These are phyloP conservation scores for Phymanthus crucifer DNA, from an alignment of 92 coral and sea anemone genomes.

Conservation along the genomic window DNA sequence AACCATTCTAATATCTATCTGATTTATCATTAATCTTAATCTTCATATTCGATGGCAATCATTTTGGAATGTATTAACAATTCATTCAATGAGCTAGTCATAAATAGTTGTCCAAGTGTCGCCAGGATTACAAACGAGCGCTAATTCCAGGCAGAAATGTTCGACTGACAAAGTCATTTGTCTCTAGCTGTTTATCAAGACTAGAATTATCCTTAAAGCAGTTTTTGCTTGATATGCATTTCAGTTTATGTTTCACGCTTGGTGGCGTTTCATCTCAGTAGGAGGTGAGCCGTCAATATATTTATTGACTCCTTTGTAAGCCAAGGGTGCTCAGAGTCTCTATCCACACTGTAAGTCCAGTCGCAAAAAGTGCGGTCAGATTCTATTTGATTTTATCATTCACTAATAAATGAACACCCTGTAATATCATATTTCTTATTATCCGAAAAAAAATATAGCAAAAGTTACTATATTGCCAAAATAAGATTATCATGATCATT, in stretches of 20 bases:
- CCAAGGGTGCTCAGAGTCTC: not conserved
- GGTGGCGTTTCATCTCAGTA: not conserved
- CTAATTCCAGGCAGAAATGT: not conserved
- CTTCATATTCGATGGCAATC: too few relatives aligned
- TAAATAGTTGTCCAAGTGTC: not conserved
- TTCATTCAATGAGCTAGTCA: not conserved
- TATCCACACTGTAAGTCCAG: slow-evolving; percentile 6
- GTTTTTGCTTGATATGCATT: not conserved
- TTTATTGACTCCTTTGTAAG: not conserved
- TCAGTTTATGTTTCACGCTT: not conserved
- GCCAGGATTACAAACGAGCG: not conserved
- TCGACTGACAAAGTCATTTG: not conserved
- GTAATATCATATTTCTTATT: too few relatives aligned
- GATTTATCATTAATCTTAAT: not conserved
- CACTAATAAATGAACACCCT: not conserved
- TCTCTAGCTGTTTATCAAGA: not conserved
- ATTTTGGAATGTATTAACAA: not conserved
- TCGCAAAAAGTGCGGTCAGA: not conserved
- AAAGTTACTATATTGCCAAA: too few relatives aligned
- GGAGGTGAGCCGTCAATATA: not conserved
- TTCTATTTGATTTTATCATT: not conserved
- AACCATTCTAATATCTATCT: not conserved
- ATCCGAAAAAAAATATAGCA: too few relatives aligned
- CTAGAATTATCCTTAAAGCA: not conserved
- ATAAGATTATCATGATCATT: too few relatives aligned